Percentiles rank a stretch among this genome's conserved stretches.
Evolutionary conservation across 2,888 invertebrate species (phyloP).

Genomic region (Tiliacea citrago): DNA sequence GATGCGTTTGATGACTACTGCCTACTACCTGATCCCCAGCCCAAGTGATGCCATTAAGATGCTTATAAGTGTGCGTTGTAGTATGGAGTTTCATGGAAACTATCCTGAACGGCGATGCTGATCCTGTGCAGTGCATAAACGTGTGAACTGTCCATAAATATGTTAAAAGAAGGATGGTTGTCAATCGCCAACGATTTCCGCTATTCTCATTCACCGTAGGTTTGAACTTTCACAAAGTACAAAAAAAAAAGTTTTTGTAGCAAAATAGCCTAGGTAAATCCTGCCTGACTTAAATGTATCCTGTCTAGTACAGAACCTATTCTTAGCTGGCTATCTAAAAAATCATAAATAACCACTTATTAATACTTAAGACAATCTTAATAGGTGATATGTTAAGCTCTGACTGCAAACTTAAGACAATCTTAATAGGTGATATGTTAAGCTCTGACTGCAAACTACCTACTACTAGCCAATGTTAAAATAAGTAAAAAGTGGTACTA

Average conservation of each 20-base stretch:
- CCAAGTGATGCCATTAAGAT: background rate
- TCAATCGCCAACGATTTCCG: background rate
- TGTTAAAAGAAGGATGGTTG: background rate
- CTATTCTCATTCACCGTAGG: background rate
- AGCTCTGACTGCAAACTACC: slow-evolving; percentile 19
- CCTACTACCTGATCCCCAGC: no score
- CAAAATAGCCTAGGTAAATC: no score
- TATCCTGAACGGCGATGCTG: background rate
- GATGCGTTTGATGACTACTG: no score
- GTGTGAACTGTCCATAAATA: background rate
- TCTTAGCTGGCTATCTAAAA: slow-evolving; percentile 2
- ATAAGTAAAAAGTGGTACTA: background rate
- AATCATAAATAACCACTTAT: slow-evolving; percentile 21
- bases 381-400: slow-evolving; percentile 30
- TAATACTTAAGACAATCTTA: slow-evolving; percentile 38
- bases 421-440: slow-evolving; percentile 41
- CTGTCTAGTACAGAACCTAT: background rate
- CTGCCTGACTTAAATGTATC: background rate
- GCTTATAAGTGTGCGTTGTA: background rate
- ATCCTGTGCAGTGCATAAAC: background rate
- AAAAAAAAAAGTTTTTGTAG: no score
- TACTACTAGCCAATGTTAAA: background rate
- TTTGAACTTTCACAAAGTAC: background rate
- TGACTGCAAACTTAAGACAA: slow-evolving; percentile 27
- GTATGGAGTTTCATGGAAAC: background rate